A percentile compares a stretch with the other conserved stretches of the same genome.
Conservation (phyloP, 2,888 invertebrate genomes). For the Aleiodes leptofemur region DNA sequence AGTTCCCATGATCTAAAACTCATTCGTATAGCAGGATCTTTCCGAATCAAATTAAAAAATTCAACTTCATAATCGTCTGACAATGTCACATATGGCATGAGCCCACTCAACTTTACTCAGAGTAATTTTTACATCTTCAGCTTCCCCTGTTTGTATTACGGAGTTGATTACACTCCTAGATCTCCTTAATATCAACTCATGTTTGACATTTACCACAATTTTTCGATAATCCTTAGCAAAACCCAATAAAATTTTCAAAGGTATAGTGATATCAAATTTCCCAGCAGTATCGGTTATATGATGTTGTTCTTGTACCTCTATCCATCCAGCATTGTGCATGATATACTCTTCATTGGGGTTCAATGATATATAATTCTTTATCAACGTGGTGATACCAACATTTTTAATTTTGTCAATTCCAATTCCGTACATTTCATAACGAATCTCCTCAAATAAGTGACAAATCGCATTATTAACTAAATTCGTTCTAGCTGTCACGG, state of each 20-base stretch:
- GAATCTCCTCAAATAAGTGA: background rate
- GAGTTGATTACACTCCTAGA: background rate
- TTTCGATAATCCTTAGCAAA: conserved; percentile 5
- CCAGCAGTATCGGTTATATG: background rate
- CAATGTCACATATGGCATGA: conserved; percentile 1
- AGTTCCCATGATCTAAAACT: too few relatives aligned
- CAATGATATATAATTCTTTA: background rate
- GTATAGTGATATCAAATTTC: background rate
- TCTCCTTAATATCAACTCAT: background rate
- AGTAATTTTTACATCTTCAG: background rate
- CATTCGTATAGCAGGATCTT: background rate
- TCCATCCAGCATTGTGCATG: conserved; percentile 6
- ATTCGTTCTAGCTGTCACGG: background rate
- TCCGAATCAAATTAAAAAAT: too few relatives aligned
- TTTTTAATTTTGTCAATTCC: conserved; percentile 6
- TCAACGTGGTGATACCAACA: background rate
- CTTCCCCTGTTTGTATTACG: background rate
- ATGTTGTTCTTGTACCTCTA: too few relatives aligned
- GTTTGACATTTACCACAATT: conserved; percentile 8
- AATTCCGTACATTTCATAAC: background rate
- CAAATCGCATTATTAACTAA: background rate
- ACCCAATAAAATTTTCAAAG: background rate
- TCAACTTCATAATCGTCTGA: background rate
- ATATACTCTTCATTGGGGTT: background rate
- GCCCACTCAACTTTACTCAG: background rate